A percentile compares a stretch with the other conserved stretches of the same genome.
Evolutionary conservation across 2,888 invertebrate species (phyloP).

Genomic region (Standfussiana lucernea): DNA sequence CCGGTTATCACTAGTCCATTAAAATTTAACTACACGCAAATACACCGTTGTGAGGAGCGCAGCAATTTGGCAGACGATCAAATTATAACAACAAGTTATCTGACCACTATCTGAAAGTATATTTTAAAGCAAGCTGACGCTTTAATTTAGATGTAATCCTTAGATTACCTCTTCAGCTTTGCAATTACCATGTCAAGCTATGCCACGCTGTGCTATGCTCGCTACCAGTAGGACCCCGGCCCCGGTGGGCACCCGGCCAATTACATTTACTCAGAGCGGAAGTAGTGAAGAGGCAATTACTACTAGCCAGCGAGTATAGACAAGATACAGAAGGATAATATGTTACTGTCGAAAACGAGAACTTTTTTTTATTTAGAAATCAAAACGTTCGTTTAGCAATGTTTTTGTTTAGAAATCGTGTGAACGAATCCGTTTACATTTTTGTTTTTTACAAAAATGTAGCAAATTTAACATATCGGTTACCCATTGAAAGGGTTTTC

Average conservation of each 20-base stretch:
- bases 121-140: conserved; percentile 11
- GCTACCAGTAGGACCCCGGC: conserved; percentile 51
- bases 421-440: neutral
- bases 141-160: conserved; percentile 45
- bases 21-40: conserved; percentile 7
- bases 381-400: neutral
- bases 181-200: conserved; percentile 38
- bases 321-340: conserved; percentile 1
- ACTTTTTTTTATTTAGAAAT: neutral
- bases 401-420: neutral
- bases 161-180: conserved; percentile 14
- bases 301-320: neutral
- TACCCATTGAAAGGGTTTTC: too few species aligned
- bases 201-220: conserved; percentile 9
- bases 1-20: neutral
- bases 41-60: neutral
- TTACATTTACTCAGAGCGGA: conserved; percentile 73
- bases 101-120: neutral
- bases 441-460: neutral
- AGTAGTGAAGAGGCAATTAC: conserved; percentile 70
- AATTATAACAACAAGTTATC: conserved; percentile 10
- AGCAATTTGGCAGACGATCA: conserved; percentile 31
- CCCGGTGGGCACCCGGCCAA: conserved; percentile 66
- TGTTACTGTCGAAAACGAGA: too few species aligned
- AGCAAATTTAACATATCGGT: too few species aligned